Evolutionary conservation across 2,888 invertebrate genomes (phyloP).

Genomic region (Acanthacorydalis orientalis): DNA sequence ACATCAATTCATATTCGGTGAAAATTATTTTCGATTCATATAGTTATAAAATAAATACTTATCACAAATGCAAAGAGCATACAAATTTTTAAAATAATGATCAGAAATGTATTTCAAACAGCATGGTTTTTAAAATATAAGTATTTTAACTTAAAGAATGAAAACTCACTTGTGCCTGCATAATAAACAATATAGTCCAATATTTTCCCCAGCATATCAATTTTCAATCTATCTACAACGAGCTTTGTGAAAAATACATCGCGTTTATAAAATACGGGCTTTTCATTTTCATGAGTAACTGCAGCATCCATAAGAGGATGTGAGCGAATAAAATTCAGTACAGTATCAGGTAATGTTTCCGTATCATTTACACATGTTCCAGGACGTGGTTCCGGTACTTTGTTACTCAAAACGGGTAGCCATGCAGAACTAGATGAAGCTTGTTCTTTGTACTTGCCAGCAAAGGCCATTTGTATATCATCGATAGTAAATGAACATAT

Average conservation of each 20-base stretch:
- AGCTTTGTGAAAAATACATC: slow-evolving; percentile 82
- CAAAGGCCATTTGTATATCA: slow-evolving; percentile 82
- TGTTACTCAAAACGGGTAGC: slow-evolving; percentile 81
- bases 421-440: slow-evolving; percentile 85
- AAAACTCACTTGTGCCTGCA: slow-evolving; percentile 51
- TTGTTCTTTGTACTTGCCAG: slow-evolving; percentile 94
- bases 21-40: no score
- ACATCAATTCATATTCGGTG: no score
- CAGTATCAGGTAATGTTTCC: slow-evolving; percentile 76
- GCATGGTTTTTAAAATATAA: no score
- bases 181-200: slow-evolving; percentile 80
- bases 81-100: no score
- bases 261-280: slow-evolving; percentile 84
- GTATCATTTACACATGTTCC: slow-evolving; percentile 93
- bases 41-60: no score
- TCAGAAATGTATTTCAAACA: no score
- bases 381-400: slow-evolving; percentile 84
- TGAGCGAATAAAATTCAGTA: slow-evolving; percentile 89
- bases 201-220: slow-evolving; percentile 53
- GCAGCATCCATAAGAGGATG: slow-evolving; percentile 97
- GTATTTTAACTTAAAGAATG: no score
- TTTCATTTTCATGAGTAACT: slow-evolving; percentile 81
- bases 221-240: slow-evolving; percentile 76
- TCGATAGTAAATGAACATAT: slow-evolving; percentile 87
- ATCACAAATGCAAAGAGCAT: no score